These are phyloP conservation scores for Caenorhabditis drosophilae DNA, from an alignment of 2,888 invertebrate species.

Conservation along the genomic window DNA sequence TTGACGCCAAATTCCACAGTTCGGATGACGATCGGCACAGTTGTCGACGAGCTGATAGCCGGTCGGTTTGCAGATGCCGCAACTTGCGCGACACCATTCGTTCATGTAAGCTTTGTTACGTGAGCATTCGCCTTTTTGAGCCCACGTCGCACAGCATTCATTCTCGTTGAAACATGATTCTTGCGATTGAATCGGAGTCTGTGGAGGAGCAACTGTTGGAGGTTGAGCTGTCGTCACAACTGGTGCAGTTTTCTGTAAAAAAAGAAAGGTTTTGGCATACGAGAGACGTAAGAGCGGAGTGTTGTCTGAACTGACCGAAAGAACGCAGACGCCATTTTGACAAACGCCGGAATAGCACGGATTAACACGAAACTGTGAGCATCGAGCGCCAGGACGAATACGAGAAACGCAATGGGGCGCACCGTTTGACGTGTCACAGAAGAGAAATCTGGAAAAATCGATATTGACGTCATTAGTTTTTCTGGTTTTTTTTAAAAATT, in stretches of 20 bases:
- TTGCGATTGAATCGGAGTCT: constrained; percentile 30
- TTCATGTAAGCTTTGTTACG: constrained; percentile 60
- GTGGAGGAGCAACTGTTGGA: constrained; percentile 3
- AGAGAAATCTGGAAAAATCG: constrained; percentile 59
- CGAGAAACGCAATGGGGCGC: constrained; percentile 63
- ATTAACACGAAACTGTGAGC: constrained; percentile 49
- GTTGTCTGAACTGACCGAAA: constrained; percentile 7
- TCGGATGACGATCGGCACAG: constrained; percentile 60
- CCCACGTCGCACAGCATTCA: constrained; percentile 61
- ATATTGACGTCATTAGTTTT: background rate
- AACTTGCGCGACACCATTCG: constrained; percentile 61
- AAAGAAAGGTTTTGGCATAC: too few relatives aligned
- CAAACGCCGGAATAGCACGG: constrained; percentile 60
- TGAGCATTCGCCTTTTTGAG: constrained; percentile 54
- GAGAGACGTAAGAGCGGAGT: too few relatives aligned
- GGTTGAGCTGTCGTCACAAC: constrained; percentile 26
- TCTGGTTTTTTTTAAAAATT: background rate
- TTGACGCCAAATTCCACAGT: constrained; percentile 54
- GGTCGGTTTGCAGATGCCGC: constrained; percentile 47
- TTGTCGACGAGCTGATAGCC: constrained; percentile 42
- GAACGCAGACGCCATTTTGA: constrained; percentile 53
- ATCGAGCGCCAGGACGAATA: constrained; percentile 55
- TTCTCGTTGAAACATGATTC: constrained; percentile 64
- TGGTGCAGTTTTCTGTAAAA: constrained; percentile 16
- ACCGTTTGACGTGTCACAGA: constrained; percentile 59